These are phyloP conservation scores for Thecophora atra DNA, from an alignment of 2,888 invertebrate species.

Conservation along the genomic window DNA sequence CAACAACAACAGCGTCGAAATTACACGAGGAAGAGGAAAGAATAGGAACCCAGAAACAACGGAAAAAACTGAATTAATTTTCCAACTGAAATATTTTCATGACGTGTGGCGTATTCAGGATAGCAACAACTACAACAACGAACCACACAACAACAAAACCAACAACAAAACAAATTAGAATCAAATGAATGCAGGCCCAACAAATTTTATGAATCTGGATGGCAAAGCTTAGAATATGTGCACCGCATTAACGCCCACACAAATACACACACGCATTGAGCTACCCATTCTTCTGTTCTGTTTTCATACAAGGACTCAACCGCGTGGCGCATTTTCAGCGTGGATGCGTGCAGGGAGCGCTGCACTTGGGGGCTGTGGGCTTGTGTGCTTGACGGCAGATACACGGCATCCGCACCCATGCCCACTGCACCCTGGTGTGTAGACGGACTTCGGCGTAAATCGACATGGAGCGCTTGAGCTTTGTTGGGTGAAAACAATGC, in stretches of 20 bases:
- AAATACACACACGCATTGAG: not conserved
- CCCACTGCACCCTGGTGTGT: not conserved
- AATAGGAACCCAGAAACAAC: not conserved
- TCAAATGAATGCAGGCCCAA: constrained; percentile 17
- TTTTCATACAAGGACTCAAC: not conserved
- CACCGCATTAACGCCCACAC: constrained; percentile 1
- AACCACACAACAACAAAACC: constrained; percentile 1
- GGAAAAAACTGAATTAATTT: constrained; percentile 28
- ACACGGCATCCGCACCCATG: not conserved
- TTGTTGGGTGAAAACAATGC: not conserved
- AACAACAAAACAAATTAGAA: constrained; percentile 7
- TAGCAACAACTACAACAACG: constrained; percentile 17
- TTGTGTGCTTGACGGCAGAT: not conserved
- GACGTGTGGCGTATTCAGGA: constrained; percentile 1
- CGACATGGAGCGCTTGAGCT: not conserved
- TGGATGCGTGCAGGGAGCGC: not conserved
- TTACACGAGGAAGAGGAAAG: not conserved
- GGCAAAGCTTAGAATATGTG: constrained; percentile 6
- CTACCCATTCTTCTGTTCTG: not conserved
- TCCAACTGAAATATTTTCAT: constrained; percentile 29
- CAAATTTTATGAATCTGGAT: constrained; percentile 8
- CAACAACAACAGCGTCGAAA: not conserved
- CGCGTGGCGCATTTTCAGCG: not conserved
- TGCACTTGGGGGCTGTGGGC: not conserved
- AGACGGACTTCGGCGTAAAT: not conserved